These are phyloP conservation scores for Drosophila orena DNA, from an alignment of 1,140 invertebrate genomes.

Conservation along the genomic window DNA sequence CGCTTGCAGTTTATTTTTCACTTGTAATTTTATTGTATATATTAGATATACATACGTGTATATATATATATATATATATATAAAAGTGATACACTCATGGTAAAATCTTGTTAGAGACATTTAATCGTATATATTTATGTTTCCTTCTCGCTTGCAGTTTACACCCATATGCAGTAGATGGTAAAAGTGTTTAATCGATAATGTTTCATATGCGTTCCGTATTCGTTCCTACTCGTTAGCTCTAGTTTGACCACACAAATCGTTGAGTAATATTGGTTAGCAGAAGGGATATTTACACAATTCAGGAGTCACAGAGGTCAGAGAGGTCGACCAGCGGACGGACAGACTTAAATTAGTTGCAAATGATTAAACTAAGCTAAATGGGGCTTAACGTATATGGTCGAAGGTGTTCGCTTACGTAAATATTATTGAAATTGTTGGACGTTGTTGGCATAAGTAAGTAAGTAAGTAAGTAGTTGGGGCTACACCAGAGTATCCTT, in stretches of 20 bases:
- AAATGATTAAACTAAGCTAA: constrained; percentile 76
- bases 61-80: constrained; percentile 53
- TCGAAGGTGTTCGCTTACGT: constrained; percentile 32
- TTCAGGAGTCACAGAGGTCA: background rate
- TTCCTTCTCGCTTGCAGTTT: constrained; percentile 27
- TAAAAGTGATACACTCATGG: constrained; percentile 81
- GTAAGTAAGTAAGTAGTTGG: constrained; percentile 79
- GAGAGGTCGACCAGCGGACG: constrained; percentile 8
- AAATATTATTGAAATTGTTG: constrained; percentile 81
- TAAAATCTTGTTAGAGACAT: constrained; percentile 82
- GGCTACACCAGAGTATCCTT: constrained; percentile 44
- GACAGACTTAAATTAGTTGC: constrained; percentile 62
- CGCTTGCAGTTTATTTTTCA: constrained; percentile 63
- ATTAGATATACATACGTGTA: constrained; percentile 56
- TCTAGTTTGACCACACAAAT: constrained; percentile 52
- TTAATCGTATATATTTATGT: constrained; percentile 56
- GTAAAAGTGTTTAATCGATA: constrained; percentile 47
- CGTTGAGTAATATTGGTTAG: constrained; percentile 31
- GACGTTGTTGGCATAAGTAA: constrained; percentile 82
- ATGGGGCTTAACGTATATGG: constrained; percentile 68
- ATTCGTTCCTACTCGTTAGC: constrained; percentile 21
- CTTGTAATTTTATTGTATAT: constrained; percentile 71
- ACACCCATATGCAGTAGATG: constrained; percentile 49
- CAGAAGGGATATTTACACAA: constrained; percentile 59
- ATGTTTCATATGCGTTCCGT: constrained; percentile 52